phyloP scores from a whole-genome alignment of 2,113 vertebrate species.

The Telmatochromis sp. region DNA sequence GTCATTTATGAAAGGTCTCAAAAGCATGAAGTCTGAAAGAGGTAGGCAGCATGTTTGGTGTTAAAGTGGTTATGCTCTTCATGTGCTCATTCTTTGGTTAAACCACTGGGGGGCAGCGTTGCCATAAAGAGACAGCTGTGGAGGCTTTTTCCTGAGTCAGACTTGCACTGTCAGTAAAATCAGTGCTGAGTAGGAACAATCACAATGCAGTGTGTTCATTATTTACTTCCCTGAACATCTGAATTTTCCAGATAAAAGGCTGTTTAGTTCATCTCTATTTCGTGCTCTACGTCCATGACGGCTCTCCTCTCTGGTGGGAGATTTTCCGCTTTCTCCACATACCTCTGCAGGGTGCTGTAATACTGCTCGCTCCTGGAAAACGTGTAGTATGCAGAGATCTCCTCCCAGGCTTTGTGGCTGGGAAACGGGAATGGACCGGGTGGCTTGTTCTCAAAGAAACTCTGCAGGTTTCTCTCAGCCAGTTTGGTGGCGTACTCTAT shows the following conservation, averaged over 20 bases:
- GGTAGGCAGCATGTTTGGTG: neutral
- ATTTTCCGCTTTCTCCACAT: conserved; percentile 63
- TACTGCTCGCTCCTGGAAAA: conserved; percentile 65
- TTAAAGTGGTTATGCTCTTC: neutral
- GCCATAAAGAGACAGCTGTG: neutral
- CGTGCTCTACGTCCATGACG: conserved; percentile 56
- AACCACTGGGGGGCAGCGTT: no score
- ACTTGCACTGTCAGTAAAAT: neutral
- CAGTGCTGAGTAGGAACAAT: neutral
- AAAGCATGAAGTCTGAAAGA: rapidly evolving
- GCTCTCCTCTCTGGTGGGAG: conserved; percentile 61
- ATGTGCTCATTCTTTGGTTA: neutral
- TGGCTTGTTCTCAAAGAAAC: conserved; percentile 69
- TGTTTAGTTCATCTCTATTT: conserved; percentile 39
- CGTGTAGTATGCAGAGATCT: conserved; percentile 65
- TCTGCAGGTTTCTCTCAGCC: conserved; percentile 69
- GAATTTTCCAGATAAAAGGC: neutral
- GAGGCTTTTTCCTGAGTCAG: neutral
- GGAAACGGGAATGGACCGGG: conserved; percentile 63
- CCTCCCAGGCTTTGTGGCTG: conserved; percentile 71
- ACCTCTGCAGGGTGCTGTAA: conserved; percentile 73
- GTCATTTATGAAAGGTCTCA: neutral
- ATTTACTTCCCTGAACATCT: neutral
- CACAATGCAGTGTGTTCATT: neutral
- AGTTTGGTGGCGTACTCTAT: conserved; percentile 65